phyloP scores from a whole-genome alignment of 2,888 invertebrate species.

The Micoletzkya japonica region DNA sequence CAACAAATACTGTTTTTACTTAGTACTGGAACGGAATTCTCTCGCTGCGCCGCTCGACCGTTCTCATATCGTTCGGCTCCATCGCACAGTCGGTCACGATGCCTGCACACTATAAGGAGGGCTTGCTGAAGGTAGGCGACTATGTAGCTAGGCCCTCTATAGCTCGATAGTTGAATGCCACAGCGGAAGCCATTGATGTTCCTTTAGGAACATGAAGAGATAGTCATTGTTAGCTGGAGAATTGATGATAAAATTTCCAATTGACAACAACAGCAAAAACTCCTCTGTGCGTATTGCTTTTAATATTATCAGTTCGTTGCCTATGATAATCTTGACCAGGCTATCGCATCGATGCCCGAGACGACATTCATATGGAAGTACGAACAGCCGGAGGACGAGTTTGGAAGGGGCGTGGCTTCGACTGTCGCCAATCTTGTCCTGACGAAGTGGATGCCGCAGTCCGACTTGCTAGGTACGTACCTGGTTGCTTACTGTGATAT shows the following conservation, averaged over 20 bases:
- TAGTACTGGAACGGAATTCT: constrained; percentile 16
- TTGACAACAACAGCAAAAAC: too few species aligned
- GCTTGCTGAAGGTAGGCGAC: constrained; percentile 20
- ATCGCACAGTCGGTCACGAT: constrained; percentile 3
- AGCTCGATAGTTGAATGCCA: too few species aligned
- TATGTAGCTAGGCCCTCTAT: too few species aligned
- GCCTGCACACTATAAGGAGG: constrained; percentile 9
- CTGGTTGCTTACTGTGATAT: too few species aligned
- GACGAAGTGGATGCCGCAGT: constrained; percentile 17
- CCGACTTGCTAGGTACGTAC: constrained; percentile 17
- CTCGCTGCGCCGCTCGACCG: constrained; percentile 8
- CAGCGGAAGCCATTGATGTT: too few species aligned
- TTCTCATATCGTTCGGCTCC: constrained; percentile 12
- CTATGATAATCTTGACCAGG: background rate
- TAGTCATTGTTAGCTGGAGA: too few species aligned
- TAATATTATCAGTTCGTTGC: too few species aligned
- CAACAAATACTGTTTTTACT: too few species aligned
- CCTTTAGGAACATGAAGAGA: too few species aligned
- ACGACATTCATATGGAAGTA: constrained; percentile 29
- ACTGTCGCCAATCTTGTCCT: constrained; percentile 15
- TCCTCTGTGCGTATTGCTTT: too few species aligned
- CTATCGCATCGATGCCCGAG: constrained; percentile 4
- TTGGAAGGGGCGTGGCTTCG: background rate
- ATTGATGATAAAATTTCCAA: too few species aligned
- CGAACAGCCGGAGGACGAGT: constrained; percentile 9